A percentile compares a stretch with the other conserved stretches of the same genome.
These are phyloP conservation scores for Drosophila miranda DNA, from an alignment of 1,140 invertebrate species.

Conservation along the genomic window DNA sequence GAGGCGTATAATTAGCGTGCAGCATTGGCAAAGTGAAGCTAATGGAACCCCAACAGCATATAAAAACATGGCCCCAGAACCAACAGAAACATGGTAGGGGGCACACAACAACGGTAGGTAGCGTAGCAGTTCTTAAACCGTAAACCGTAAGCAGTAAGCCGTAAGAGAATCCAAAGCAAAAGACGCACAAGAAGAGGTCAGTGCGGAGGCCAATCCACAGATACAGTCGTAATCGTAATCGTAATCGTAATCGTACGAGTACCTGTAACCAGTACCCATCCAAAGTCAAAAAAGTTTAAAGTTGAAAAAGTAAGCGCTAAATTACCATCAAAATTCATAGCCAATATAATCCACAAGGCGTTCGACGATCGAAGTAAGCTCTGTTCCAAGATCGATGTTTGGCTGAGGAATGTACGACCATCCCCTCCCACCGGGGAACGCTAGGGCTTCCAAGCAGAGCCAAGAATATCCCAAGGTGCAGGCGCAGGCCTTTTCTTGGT, in stretches of 20 bases:
- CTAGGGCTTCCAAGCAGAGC: slow-evolving; percentile 11
- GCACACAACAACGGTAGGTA: slow-evolving; percentile 4
- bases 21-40: slow-evolving; percentile 66
- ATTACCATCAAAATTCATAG: too few relatives aligned
- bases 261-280: slow-evolving; percentile 40
- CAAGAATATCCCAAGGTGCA: slow-evolving; percentile 46
- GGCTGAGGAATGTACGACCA: too few relatives aligned
- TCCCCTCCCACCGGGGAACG: too few relatives aligned
- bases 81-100: slow-evolving; percentile 11
- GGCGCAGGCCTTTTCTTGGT: slow-evolving; percentile 69
- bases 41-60: slow-evolving; percentile 35
- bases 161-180: slow-evolving; percentile 25
- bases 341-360: too few relatives aligned
- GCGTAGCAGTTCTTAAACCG: slow-evolving; percentile 38
- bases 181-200: slow-evolving; percentile 60
- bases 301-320: too few relatives aligned
- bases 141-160: slow-evolving; percentile 47
- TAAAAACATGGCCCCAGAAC: slow-evolving; percentile 34
- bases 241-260: slow-evolving; percentile 15
- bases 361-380: too few relatives aligned
- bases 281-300: slow-evolving; percentile 27
- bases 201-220: slow-evolving; percentile 57
- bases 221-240: slow-evolving; percentile 1
- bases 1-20: slow-evolving; percentile 79
- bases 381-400: too few relatives aligned